Percentiles rank a stretch among this genome's conserved stretches.
phyloP scores from a whole-genome alignment of 2,113 vertebrate species.

The Forbesichthys papilliferus region DNA sequence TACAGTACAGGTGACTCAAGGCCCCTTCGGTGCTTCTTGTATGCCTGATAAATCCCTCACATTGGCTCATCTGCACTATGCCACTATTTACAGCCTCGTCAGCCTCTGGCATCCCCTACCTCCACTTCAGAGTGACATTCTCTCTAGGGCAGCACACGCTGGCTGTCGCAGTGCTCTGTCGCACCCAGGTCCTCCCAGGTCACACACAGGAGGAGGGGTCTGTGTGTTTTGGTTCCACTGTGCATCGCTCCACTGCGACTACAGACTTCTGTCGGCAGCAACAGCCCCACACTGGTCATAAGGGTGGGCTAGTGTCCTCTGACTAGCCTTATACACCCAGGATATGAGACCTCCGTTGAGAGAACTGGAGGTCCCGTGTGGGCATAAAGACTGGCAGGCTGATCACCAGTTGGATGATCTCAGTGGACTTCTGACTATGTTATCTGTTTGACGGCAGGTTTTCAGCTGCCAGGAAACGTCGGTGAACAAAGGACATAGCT shows the following conservation, averaged over 20 bases:
- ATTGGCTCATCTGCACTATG: slow-evolving; percentile 42
- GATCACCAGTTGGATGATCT: not conserved
- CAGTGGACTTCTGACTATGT: slow-evolving; percentile 22
- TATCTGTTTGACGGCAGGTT: slow-evolving; percentile 48
- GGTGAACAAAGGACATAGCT: not conserved
- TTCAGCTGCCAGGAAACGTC: slow-evolving; percentile 29
- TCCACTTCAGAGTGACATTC: slow-evolving; percentile 77
- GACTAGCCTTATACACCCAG: slow-evolving; percentile 55
- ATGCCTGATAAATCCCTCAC: slow-evolving; percentile 48
- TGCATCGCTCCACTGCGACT: slow-evolving; percentile 40
- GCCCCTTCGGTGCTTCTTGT: slow-evolving; percentile 7
- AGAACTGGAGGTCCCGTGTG: slow-evolving; percentile 71
- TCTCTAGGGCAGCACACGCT: slow-evolving; percentile 60
- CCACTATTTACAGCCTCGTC: slow-evolving; percentile 20
- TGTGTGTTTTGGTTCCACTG: slow-evolving; percentile 65
- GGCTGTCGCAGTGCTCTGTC: slow-evolving; percentile 62
- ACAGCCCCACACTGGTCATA: slow-evolving; percentile 57
- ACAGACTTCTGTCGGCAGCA: slow-evolving; percentile 16
- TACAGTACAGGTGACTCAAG: slow-evolving; percentile 53
- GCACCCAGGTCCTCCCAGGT: slow-evolving; percentile 54
- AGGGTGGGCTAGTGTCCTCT: slow-evolving; percentile 67
- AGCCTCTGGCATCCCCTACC: slow-evolving; percentile 45
- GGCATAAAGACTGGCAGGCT: slow-evolving; percentile 67
- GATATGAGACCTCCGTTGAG: slow-evolving; percentile 64
- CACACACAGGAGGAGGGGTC: slow-evolving; percentile 60